A percentile compares a stretch with the other conserved stretches of the same genome.
phyloP scores from a whole-genome alignment of 2,888 invertebrate species.

The Coleophora flavipennella region DNA sequence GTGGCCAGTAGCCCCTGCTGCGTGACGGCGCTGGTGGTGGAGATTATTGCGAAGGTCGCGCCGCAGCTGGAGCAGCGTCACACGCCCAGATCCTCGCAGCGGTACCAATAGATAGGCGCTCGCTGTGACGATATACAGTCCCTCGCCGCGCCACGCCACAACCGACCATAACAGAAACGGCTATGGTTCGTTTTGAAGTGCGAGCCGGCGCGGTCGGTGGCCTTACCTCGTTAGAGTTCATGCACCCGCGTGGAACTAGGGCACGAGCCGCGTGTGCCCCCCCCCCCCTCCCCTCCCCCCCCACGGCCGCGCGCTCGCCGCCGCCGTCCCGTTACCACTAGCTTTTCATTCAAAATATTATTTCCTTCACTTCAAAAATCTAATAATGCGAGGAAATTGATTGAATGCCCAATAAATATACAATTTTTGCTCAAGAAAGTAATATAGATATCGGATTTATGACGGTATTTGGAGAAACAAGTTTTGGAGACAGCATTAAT shows the following conservation, averaged over 20 bases:
- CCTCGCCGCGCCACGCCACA: slow-evolving; percentile 26
- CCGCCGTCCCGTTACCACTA: slow-evolving; percentile 56
- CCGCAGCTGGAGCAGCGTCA: slow-evolving; percentile 63
- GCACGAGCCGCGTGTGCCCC: slow-evolving; percentile 61
- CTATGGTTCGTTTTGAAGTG: slow-evolving; percentile 46
- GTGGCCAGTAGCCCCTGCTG: slow-evolving; percentile 9
- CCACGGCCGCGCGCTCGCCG: slow-evolving; percentile 32
- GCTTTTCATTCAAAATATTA: slow-evolving; percentile 62
- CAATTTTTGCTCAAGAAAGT: no score
- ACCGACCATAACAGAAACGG: slow-evolving; percentile 22
- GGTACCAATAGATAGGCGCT: slow-evolving; percentile 60
- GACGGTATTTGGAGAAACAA: no score
- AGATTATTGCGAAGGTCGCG: slow-evolving; percentile 63
- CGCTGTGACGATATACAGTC: slow-evolving; percentile 58
- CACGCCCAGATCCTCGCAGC: slow-evolving; percentile 54
- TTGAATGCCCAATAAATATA: no score
- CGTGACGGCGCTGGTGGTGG: slow-evolving; percentile 39
- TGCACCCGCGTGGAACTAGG: slow-evolving; percentile 71
- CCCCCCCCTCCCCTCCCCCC: slow-evolving; percentile 26
- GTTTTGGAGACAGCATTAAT: no score
- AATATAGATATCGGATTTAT: no score
- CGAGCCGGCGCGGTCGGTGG: slow-evolving; percentile 58
- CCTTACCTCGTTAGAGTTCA: slow-evolving; percentile 74
- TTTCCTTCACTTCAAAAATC: slow-evolving; percentile 36
- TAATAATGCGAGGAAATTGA: slow-evolving; percentile 22